Conservation (phyloP, 2,113 vertebrate species). For the Ctenodactylus gundi region DNA sequence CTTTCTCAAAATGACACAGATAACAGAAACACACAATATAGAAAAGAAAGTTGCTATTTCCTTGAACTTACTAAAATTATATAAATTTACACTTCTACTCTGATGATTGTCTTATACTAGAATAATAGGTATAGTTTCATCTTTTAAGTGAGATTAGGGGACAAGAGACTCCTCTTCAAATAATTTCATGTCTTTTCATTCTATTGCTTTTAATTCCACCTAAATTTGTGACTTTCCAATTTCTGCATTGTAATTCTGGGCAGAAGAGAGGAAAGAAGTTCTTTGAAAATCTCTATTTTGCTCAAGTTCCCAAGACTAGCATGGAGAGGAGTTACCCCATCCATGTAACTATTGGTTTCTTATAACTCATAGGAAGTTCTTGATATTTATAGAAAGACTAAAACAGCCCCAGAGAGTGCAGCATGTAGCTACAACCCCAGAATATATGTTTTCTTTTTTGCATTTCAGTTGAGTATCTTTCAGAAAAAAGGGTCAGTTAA, state of each 20-base stretch:
- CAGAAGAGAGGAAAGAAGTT: not conserved
- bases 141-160: not conserved
- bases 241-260: not conserved
- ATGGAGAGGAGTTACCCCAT: not conserved
- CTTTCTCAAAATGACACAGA: not conserved
- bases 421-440: not conserved
- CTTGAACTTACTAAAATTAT: not conserved
- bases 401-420: slow-evolving; percentile 18
- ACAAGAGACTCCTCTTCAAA: not conserved
- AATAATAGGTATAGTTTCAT: not conserved
- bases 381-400: slow-evolving; percentile 28
- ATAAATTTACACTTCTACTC: not conserved
- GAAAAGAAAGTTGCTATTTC: not conserved
- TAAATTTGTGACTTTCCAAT: not conserved
- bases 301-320: not conserved
- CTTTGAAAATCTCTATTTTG: not conserved
- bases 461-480: slow-evolving; percentile 1
- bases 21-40: not conserved
- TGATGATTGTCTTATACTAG: not conserved
- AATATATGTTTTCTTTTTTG: slow-evolving; percentile 5
- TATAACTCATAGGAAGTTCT: slow-evolving; percentile 49
- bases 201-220: not conserved
- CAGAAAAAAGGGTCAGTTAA: slow-evolving; percentile 40
- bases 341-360: not conserved
- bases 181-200: not conserved